These are phyloP conservation scores for Hemicentrotus pulcherrimus DNA, from an alignment of 35 echinoderm and acorn worm species.

Conservation along the genomic window DNA sequence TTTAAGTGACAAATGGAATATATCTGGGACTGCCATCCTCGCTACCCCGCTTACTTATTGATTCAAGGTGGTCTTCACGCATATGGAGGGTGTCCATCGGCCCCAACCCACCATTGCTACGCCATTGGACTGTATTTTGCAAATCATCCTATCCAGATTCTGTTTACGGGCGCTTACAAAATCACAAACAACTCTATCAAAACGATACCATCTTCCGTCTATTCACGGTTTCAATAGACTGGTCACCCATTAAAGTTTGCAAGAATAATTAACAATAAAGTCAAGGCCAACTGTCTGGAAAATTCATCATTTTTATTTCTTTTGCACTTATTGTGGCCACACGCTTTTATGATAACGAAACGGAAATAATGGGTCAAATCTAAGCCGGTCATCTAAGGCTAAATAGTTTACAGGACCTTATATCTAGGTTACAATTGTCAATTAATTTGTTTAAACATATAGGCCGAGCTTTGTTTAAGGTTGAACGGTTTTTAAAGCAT, in stretches of 20 bases:
- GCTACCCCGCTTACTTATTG: no score
- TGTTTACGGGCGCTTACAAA: not conserved
- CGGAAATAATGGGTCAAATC: constrained; percentile 2
- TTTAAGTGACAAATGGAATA: no score
- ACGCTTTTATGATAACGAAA: not conserved
- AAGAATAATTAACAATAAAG: constrained; percentile 20
- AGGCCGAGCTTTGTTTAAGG: not conserved
- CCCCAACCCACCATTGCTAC: no score
- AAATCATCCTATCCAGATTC: not conserved
- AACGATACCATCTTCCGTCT: not conserved
- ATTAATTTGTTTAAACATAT: not conserved
- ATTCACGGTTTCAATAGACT: not conserved
- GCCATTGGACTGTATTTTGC: no score
- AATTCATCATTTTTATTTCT: not conserved
- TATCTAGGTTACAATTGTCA: not conserved
- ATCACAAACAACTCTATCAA: not conserved
- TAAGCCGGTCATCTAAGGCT: not conserved
- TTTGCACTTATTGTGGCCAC: not conserved
- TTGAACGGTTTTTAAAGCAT: no score
- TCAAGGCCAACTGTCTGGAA: not conserved
- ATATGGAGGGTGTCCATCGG: no score
- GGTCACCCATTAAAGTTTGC: not conserved
- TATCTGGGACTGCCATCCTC: no score
- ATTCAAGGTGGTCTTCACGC: no score
- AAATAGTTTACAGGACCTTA: not conserved